Conservation (phyloP, 2,888 invertebrate species). For the Macaria notata region DNA sequence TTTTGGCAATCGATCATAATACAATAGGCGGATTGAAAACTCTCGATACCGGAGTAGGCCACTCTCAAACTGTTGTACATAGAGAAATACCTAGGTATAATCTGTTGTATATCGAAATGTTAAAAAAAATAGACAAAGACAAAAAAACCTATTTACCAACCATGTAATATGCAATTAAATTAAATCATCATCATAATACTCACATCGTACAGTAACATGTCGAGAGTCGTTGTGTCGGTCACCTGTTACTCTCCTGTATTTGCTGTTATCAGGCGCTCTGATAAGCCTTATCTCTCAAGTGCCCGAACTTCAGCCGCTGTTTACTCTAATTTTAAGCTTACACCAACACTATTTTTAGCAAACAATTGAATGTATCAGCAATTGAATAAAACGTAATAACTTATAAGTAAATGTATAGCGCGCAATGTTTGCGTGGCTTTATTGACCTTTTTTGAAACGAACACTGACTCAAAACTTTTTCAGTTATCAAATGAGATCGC, state of each 20-base stretch:
- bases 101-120: too few relatives aligned
- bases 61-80: too few relatives aligned
- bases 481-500: not conserved
- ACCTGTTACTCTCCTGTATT: constrained; percentile 64
- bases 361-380: not conserved
- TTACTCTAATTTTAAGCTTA: constrained; percentile 14
- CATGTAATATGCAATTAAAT: not conserved
- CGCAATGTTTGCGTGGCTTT: not conserved
- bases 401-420: not conserved
- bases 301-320: constrained; percentile 17
- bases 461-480: constrained; percentile 12
- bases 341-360: not conserved
- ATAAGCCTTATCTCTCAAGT: constrained; percentile 19
- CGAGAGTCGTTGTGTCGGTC: constrained; percentile 49
- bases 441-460: constrained; percentile 1
- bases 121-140: too few relatives aligned
- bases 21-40: too few relatives aligned
- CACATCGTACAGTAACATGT: constrained; percentile 75
- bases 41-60: too few relatives aligned
- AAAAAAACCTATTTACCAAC: too few relatives aligned
- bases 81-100: too few relatives aligned
- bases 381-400: not conserved
- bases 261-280: constrained; percentile 15
- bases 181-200: constrained; percentile 41
- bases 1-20: too few relatives aligned